Percentiles rank a stretch among this genome's conserved stretches.
These are phyloP conservation scores for Aplysina aerophoba DNA, from an alignment of 37 sponge, comb jelly and placozoan genomes.

Conservation along the genomic window DNA sequence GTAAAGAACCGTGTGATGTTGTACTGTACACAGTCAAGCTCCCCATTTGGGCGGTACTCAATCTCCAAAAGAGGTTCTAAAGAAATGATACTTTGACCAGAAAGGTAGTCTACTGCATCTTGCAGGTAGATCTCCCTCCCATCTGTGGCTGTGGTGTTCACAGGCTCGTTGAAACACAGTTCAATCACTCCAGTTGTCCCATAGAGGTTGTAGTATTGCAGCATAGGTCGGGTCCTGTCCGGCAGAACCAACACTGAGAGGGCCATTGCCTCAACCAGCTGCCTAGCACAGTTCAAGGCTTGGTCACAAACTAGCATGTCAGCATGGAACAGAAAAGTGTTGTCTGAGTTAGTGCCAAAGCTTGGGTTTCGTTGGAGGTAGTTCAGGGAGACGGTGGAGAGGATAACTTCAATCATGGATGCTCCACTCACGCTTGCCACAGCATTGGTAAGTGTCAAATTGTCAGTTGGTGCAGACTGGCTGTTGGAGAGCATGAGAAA, in stretches of 20 bases:
- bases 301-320: slow-evolving; percentile 67
- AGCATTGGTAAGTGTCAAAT: not conserved
- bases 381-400: slow-evolving; percentile 40
- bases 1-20: slow-evolving; percentile 44
- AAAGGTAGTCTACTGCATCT: slow-evolving; percentile 38
- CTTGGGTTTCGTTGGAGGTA: slow-evolving; percentile 56
- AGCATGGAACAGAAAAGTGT: slow-evolving; percentile 57
- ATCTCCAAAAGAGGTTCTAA: slow-evolving; percentile 22
- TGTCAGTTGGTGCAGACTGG: slow-evolving; percentile 1
- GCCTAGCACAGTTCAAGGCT: slow-evolving; percentile 82
- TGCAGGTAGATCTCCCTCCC: slow-evolving; percentile 67
- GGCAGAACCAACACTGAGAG: slow-evolving; percentile 40
- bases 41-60: slow-evolving; percentile 21
- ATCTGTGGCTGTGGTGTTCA: slow-evolving; percentile 67
- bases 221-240: slow-evolving; percentile 68
- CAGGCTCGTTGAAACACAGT: slow-evolving; percentile 74
- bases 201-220: slow-evolving; percentile 70
- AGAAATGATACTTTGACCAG: not conserved
- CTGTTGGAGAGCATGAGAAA: slow-evolving; percentile 46
- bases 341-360: slow-evolving; percentile 48
- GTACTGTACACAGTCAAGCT: slow-evolving; percentile 9
- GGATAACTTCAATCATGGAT: slow-evolving; percentile 28
- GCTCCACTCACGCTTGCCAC: not conserved
- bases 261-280: slow-evolving; percentile 26
- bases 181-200: slow-evolving; percentile 52